These are phyloP conservation scores for Neodiprion lecontei DNA, from an alignment of 1,140 invertebrate species.

Conservation along the genomic window DNA sequence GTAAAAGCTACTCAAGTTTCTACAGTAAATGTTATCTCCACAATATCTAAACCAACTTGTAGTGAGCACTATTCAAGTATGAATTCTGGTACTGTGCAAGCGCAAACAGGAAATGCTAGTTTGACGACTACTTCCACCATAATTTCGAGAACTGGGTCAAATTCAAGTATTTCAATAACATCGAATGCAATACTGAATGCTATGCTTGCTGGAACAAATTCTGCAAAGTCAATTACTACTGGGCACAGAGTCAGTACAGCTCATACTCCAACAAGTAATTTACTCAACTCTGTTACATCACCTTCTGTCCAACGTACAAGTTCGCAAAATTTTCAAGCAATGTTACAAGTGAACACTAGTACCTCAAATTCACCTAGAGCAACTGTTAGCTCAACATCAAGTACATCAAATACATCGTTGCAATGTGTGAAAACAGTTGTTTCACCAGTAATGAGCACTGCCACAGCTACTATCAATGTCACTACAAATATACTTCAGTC, in stretches of 20 bases:
- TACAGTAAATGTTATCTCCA: conserved; percentile 42
- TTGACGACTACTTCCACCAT: conserved; percentile 32
- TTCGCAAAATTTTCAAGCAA: conserved; percentile 40
- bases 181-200: conserved; percentile 60
- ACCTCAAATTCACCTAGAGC: conserved; percentile 38
- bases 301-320: background rate
- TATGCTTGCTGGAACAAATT: conserved; percentile 52
- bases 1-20: conserved; percentile 49
- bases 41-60: conserved; percentile 34
- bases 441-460: conserved; percentile 45
- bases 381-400: conserved; percentile 40
- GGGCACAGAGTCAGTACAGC: conserved; percentile 44
- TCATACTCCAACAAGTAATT: conserved; percentile 51
- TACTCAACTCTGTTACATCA: conserved; percentile 40
- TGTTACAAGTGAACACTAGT: conserved; percentile 49
- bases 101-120: conserved; percentile 32
- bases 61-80: conserved; percentile 44
- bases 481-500: conserved; percentile 58
- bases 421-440: conserved; percentile 50
- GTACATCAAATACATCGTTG: conserved; percentile 35
- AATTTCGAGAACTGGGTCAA: conserved; percentile 28
- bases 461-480: conserved; percentile 44
- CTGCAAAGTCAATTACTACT: conserved; percentile 51
- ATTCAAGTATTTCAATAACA: conserved; percentile 51
- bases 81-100: conserved; percentile 40